Evolutionary conservation across 2,888 invertebrate species (phyloP).

Genomic region (Latrodectus elegans): DNA sequence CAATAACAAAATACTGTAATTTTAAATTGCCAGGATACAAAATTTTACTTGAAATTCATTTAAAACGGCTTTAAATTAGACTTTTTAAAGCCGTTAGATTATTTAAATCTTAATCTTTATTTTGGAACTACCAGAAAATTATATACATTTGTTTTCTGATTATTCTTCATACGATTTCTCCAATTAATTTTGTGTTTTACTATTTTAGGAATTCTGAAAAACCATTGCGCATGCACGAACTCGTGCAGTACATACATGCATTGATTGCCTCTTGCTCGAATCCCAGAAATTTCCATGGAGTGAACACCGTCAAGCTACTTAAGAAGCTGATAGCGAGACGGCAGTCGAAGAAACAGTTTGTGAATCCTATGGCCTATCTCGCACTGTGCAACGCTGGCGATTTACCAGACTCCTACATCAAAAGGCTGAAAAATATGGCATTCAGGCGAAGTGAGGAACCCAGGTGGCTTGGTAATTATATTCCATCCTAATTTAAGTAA

Average conservation of each 20-base stretch:
- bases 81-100: neutral
- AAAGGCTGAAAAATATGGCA: conserved; percentile 56
- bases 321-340: conserved; percentile 23
- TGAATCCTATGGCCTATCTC: conserved; percentile 45
- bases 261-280: conserved; percentile 36
- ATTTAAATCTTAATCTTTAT: neutral
- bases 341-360: conserved; percentile 21
- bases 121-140: neutral
- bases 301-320: conserved; percentile 40
- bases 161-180: neutral
- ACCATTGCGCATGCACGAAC: conserved; percentile 35
- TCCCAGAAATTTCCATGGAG: conserved; percentile 50
- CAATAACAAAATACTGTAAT: neutral
- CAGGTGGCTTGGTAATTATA: conserved; percentile 55
- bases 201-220: conserved; percentile 22
- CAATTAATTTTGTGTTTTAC: neutral
- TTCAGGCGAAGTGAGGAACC: conserved; percentile 52
- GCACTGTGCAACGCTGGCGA: conserved; percentile 56
- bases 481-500: neutral
- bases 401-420: conserved; percentile 1
- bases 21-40: no score
- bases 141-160: neutral
- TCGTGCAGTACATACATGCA: conserved; percentile 52
- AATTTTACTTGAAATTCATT: neutral
- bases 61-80: neutral